Evolutionary conservation across 2,113 vertebrate species (phyloP).

Genomic region (Hippocampus barbouri): DNA sequence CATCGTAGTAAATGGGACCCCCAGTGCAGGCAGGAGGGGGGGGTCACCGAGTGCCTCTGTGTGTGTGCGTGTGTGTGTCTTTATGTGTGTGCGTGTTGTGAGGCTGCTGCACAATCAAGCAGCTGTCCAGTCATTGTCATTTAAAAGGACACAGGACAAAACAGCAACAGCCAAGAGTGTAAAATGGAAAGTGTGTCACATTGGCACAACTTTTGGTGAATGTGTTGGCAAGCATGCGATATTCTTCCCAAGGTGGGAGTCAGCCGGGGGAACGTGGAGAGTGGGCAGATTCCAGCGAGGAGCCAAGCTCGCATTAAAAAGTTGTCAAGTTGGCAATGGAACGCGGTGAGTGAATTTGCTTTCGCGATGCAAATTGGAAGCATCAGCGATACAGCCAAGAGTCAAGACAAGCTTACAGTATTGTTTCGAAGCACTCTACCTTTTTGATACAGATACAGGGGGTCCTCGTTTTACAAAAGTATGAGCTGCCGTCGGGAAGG

Average conservation of each 20-base stretch:
- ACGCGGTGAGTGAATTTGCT: conserved; percentile 1
- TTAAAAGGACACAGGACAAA: conserved; percentile 41
- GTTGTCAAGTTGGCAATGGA: conserved; percentile 6
- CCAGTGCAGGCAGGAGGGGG: conserved; percentile 31
- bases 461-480: no score
- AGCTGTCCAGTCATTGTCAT: conserved; percentile 44
- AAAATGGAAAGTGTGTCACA: conserved; percentile 7
- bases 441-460: not conserved
- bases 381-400: not conserved
- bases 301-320: conserved; percentile 31
- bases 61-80: not conserved
- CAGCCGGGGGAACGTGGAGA: conserved; percentile 2
- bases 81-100: conserved; percentile 35
- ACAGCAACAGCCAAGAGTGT: conserved; percentile 15
- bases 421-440: not conserved
- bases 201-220: conserved; percentile 34
- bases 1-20: conserved; percentile 27
- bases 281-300: conserved; percentile 7
- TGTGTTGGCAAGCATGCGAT: conserved; percentile 15
- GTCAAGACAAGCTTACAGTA: not conserved
- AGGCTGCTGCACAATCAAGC: conserved; percentile 33
- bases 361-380: not conserved
- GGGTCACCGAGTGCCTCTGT: conserved; percentile 29
- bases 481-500: no score
- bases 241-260: conserved; percentile 33